Evolutionary conservation across 2,797 vertebrate species (phyloP).

Genomic region (Diplodus puntazzo): DNA sequence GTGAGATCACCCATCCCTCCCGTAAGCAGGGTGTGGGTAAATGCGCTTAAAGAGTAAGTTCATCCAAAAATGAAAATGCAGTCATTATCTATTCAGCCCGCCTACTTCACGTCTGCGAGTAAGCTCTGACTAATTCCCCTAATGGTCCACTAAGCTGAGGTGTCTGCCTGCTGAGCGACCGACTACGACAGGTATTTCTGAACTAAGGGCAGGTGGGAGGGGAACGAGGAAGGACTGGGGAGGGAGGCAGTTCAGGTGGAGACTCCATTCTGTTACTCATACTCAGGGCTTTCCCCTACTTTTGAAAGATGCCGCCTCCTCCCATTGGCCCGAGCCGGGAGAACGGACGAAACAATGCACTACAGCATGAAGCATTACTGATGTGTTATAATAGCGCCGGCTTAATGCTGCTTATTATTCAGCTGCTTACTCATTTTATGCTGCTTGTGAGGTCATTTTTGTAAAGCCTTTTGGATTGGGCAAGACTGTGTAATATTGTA

Average conservation of each 20-base stretch:
- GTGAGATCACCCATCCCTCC: too few species aligned
- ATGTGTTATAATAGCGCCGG: conserved; percentile 30
- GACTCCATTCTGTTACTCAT: conserved; percentile 35
- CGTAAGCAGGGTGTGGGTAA: not conserved
- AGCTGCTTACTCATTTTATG: conserved; percentile 38
- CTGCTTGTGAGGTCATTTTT: conserved; percentile 29
- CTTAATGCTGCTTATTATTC: conserved; percentile 32
- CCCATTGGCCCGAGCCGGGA: conserved; percentile 51
- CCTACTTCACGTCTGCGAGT: not conserved
- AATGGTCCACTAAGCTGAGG: conserved; percentile 27
- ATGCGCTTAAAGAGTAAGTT: not conserved
- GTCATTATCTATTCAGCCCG: too few species aligned
- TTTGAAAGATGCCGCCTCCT: conserved; percentile 71
- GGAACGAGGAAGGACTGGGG: conserved; percentile 2
- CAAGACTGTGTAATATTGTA: conserved; percentile 29
- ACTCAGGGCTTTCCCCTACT: conserved; percentile 57
- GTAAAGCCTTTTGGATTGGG: conserved; percentile 43
- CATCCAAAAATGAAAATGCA: too few species aligned
- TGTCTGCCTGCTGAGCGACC: conserved; percentile 50
- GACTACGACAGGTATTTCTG: conserved; percentile 51
- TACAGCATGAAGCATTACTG: conserved; percentile 24
- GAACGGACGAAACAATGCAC: conserved; percentile 41
- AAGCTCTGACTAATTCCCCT: conserved; percentile 31
- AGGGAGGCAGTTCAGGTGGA: conserved; percentile 34
- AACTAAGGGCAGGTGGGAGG: conserved; percentile 24